Evolutionary conservation across 2,888 invertebrate genomes (phyloP), one percentile per base, ranked within the genome.

Genomic region (Steromphala cineraria): DNA sequence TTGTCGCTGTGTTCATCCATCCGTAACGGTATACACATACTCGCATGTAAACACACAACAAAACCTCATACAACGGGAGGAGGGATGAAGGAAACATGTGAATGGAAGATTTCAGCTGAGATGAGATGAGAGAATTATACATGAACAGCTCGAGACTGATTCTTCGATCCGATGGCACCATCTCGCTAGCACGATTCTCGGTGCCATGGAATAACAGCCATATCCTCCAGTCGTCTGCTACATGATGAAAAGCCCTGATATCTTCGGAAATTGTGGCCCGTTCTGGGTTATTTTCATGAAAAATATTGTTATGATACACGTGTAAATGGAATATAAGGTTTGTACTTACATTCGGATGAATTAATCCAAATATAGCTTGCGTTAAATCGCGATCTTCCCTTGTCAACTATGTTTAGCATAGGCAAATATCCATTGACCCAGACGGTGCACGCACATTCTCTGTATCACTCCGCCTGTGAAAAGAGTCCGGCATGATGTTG

Each of bases 351-450:
- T 46, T 46, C 46, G 46, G 46, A 46, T 13, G 46, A 46, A 46
- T 10, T 46, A 46, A 46, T 46, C 46, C 46, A 46, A 46, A 46
- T 46, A 46, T 46, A 46, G 46, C 46, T 8, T 10, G 46, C 46
- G 46, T 46, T 10, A 46, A 10, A 10, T 46, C 24, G 62, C 62
- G 15, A 7, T 24, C 62, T 62, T 62, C 13, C 28, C 28, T 46
- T 46, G 46, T 19, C 62, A 62, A 28, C 62, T 62, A 62, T 62
- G 62, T 62, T 62, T 62, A 62, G 62, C 62, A 62, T 62, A 62
- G 62, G 62, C 62, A 62, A 62, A 62, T 62, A 62, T 24, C 62
- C 62, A 62, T 62, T 62, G 62, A 62, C 62, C 62, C 62, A 28
- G 62, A 28, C 62, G 62, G 28, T n/a, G 62, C 62, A 62, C 62